Percentiles rank a stretch among this genome's conserved stretches.
These are phyloP conservation scores for Nineta flava DNA, from an alignment of 2,888 invertebrate genomes.

Conservation along the genomic window DNA sequence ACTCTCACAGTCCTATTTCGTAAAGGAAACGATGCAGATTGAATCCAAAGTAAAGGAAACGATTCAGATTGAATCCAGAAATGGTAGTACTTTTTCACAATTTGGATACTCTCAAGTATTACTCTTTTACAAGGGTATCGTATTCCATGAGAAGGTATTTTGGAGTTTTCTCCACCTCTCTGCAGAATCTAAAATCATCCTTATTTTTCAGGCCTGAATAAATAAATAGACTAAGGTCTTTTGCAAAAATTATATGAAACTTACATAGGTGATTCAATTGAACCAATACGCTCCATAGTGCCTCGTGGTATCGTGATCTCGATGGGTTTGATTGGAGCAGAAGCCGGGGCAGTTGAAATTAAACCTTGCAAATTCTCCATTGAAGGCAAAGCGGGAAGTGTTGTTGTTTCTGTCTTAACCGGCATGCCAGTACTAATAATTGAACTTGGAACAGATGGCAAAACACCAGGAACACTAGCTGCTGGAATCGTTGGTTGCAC, in stretches of 20 bases:
- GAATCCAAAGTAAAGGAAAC: too few relatives aligned
- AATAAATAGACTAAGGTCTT: too few relatives aligned
- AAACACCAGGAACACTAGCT: neutral
- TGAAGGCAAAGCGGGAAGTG: neutral
- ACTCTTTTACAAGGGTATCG: too few relatives aligned
- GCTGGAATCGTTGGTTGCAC: neutral
- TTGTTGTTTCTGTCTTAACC: neutral
- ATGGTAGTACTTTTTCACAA: too few relatives aligned
- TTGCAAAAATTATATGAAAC: conserved; percentile 10
- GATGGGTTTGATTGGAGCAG: neutral
- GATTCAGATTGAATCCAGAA: too few relatives aligned
- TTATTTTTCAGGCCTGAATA: too few relatives aligned
- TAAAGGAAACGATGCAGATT: too few relatives aligned
- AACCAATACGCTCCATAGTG: conserved; percentile 26
- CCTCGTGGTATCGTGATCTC: neutral
- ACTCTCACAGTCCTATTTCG: too few relatives aligned
- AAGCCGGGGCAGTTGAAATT: neutral
- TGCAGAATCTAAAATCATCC: too few relatives aligned
- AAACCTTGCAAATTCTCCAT: neutral
- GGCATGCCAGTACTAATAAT: neutral
- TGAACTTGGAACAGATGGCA: neutral
- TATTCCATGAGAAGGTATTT: too few relatives aligned
- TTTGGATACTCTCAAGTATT: too few relatives aligned
- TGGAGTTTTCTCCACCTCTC: too few relatives aligned
- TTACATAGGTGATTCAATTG: conserved; percentile 28